Percentiles rank a stretch among this genome's conserved stretches.
phyloP scores from a whole-genome alignment of 2,797 vertebrate species.

The Cichlasoma orientale region DNA sequence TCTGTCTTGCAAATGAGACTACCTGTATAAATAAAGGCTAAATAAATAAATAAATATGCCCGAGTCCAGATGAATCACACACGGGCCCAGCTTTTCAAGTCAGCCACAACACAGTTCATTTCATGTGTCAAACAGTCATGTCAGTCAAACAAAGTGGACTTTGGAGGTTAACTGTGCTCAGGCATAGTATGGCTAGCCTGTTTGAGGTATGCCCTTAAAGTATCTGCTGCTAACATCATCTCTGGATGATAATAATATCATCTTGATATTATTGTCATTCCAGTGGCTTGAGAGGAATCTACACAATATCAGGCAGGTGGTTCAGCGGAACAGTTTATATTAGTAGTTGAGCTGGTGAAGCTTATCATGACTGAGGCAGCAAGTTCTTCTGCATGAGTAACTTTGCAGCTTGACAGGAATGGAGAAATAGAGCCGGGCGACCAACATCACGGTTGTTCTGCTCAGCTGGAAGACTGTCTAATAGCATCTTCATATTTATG shows the following conservation, averaged over 20 bases:
- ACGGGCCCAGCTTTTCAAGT: neutral
- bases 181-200: neutral
- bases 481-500: conserved; percentile 33
- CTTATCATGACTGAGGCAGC: conserved; percentile 34
- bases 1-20: too few relatives aligned
- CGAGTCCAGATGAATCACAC: neutral
- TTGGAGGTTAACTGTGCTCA: neutral
- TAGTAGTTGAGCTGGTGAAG: conserved; percentile 27
- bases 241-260: too few relatives aligned
- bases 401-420: conserved; percentile 23
- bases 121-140: neutral
- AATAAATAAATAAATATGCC: too few relatives aligned
- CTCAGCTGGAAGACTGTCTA: conserved; percentile 6
- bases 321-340: conserved; percentile 7
- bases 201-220: neutral
- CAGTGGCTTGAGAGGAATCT: neutral
- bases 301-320: neutral
- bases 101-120: neutral
- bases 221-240: neutral
- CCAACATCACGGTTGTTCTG: neutral
- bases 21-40: too few relatives aligned
- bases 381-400: conserved; percentile 48
- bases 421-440: conserved; percentile 30
- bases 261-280: neutral
- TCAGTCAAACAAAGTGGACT: neutral